phyloP scores from a whole-genome alignment of 2,797 vertebrate genomes.

The Coregonus suidteri region DNA sequence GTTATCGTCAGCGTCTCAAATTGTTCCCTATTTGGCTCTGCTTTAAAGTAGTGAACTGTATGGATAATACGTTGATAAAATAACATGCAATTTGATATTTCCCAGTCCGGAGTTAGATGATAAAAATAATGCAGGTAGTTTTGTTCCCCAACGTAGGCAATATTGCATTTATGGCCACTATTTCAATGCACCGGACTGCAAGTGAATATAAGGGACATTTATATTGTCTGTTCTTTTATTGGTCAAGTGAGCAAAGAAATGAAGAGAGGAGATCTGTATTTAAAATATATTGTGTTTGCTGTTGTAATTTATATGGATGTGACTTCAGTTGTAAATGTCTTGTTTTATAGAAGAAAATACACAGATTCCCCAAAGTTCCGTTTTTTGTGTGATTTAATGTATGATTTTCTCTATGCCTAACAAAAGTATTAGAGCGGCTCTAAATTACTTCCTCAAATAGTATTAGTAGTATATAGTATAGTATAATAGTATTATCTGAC shows the following conservation, averaged over 20 bases:
- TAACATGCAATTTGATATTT: background rate
- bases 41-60: too few species aligned
- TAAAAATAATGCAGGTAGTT: background rate
- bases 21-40: too few species aligned
- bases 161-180: slow-evolving; percentile 19
- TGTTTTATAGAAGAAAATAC: slow-evolving; percentile 62
- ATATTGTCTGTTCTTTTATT: slow-evolving; percentile 50
- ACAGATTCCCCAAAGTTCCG: background rate
- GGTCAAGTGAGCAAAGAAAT: slow-evolving; percentile 26
- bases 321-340: slow-evolving; percentile 70
- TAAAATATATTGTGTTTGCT: slow-evolving; percentile 72
- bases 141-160: background rate
- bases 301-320: slow-evolving; percentile 79
- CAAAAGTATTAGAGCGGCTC: background rate
- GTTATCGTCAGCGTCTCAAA: background rate
- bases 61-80: background rate
- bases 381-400: background rate
- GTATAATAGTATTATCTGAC: background rate
- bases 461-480: background rate
- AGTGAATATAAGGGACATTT: slow-evolving; percentile 34
- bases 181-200: slow-evolving; percentile 49
- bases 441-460: background rate
- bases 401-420: background rate
- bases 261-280: slow-evolving; percentile 56
- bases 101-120: background rate